Percentiles rank a stretch among this genome's conserved stretches.
These are phyloP conservation scores for Drosophila nigromelanica DNA, from an alignment of 1,140 invertebrate genomes.

Conservation along the genomic window DNA sequence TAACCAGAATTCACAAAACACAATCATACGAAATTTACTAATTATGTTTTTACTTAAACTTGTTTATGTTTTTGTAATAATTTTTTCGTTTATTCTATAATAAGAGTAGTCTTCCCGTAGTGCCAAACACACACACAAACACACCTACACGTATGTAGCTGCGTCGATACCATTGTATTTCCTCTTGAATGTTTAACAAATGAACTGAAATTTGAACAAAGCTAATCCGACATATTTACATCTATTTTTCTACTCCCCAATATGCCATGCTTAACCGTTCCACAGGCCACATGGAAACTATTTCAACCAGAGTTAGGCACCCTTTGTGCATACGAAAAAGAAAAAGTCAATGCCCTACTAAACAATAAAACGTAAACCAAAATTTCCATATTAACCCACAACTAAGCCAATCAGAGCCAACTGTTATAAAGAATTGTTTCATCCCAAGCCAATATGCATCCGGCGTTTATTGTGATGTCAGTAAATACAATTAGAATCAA, in stretches of 20 bases:
- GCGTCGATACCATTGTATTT: constrained; percentile 44
- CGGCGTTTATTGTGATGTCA: constrained; percentile 58
- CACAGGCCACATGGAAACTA: constrained; percentile 82
- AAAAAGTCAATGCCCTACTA: constrained; percentile 53
- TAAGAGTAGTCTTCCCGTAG: constrained; percentile 59
- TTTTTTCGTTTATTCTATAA: constrained; percentile 11
- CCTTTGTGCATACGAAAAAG: constrained; percentile 43
- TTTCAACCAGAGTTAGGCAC: constrained; percentile 72
- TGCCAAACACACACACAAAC: constrained; percentile 47
- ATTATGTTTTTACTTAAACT: constrained; percentile 44
- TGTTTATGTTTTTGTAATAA: constrained; percentile 31
- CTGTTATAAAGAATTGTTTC: constrained; percentile 49
- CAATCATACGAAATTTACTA: constrained; percentile 40
- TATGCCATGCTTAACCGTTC: constrained; percentile 61
- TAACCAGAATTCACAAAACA: constrained; percentile 36
- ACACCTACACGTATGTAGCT: constrained; percentile 66
- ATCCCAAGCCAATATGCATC: constrained; percentile 48
- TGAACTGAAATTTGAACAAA: constrained; percentile 51
- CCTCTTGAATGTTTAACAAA: constrained; percentile 40
- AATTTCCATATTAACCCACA: constrained; percentile 69
- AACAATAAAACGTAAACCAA: constrained; percentile 43
- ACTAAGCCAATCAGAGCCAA: constrained; percentile 74
- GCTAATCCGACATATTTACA: constrained; percentile 66
- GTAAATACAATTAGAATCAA: constrained; percentile 45
- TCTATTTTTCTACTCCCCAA: constrained; percentile 59